A percentile compares a stretch with the other conserved stretches of the same genome.
These are phyloP conservation scores for Micropoecilia bifurca DNA, from an alignment of 2,797 vertebrate species.

Conservation along the genomic window DNA sequence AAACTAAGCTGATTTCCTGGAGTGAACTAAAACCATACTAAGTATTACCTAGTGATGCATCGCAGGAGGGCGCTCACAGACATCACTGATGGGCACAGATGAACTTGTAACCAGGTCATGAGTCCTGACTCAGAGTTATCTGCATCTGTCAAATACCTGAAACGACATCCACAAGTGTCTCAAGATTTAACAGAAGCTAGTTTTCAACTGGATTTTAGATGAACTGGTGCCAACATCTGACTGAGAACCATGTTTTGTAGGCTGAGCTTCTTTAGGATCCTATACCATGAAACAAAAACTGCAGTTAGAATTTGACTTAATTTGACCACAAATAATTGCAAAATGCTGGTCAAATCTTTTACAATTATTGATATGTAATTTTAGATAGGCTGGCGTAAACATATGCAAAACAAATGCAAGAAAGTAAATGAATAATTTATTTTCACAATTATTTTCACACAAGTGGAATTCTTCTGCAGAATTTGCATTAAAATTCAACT, in stretches of 20 bases:
- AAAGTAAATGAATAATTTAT: neutral
- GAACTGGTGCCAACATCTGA: neutral
- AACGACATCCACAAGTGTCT: neutral
- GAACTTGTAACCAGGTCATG: conserved; percentile 2
- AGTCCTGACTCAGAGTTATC: neutral
- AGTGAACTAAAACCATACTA: neutral
- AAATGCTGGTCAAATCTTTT: neutral
- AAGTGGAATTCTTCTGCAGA: too few species aligned
- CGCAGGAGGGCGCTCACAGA: conserved; percentile 69
- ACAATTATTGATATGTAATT: neutral
- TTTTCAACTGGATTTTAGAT: neutral
- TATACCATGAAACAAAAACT: neutral
- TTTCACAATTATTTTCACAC: neutral
- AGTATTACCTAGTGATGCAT: conserved; percentile 67
- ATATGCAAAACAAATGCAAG: neutral
- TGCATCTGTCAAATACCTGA: neutral
- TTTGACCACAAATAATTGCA: neutral
- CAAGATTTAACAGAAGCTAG: neutral
- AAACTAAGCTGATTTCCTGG: neutral
- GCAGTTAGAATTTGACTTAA: neutral
- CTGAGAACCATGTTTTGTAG: neutral
- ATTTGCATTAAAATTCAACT: too few species aligned
- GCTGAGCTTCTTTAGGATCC: neutral
- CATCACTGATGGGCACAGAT: conserved; percentile 53
- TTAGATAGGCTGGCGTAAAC: neutral